phyloP scores from a whole-genome alignment of 2,113 vertebrate genomes.

The Nycticorax nycticorax region DNA sequence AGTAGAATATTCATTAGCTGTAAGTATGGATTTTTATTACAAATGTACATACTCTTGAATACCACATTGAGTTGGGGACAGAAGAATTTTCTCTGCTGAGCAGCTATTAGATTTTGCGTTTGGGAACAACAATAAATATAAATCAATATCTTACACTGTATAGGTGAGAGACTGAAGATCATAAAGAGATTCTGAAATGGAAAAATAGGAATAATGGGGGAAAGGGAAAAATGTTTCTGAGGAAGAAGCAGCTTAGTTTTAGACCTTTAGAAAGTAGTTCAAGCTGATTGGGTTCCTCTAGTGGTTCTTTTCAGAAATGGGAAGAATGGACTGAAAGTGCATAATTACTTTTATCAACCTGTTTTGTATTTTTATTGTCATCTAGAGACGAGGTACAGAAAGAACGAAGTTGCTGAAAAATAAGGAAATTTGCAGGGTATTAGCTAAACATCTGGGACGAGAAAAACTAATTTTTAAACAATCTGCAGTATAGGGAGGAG shows the following conservation, averaged over 20 bases:
- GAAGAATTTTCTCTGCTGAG: background rate
- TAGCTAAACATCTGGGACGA: background rate
- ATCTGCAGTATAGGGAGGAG: background rate
- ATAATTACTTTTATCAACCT: background rate
- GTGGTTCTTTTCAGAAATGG: background rate
- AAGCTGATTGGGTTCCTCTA: background rate
- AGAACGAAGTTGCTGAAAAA: background rate
- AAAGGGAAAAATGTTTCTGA: background rate
- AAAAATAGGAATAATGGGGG: background rate
- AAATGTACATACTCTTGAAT: background rate
- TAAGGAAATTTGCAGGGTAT: background rate
- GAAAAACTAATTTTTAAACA: background rate
- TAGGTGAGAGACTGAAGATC: background rate
- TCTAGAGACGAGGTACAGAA: background rate
- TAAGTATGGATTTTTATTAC: constrained; percentile 60
- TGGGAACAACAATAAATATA: background rate
- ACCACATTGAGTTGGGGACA: background rate
- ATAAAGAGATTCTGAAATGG: background rate
- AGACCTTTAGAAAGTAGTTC: background rate
- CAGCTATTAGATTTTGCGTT: background rate
- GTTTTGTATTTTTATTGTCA: background rate
- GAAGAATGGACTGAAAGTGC: background rate
- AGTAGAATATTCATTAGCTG: constrained; percentile 83
- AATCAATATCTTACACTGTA: background rate
- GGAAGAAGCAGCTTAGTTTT: background rate